These are phyloP conservation scores for Chironex yamaguchii DNA, from an alignment of 30 jellyfish, hydroid and myxozoan species.

Conservation along the genomic window DNA sequence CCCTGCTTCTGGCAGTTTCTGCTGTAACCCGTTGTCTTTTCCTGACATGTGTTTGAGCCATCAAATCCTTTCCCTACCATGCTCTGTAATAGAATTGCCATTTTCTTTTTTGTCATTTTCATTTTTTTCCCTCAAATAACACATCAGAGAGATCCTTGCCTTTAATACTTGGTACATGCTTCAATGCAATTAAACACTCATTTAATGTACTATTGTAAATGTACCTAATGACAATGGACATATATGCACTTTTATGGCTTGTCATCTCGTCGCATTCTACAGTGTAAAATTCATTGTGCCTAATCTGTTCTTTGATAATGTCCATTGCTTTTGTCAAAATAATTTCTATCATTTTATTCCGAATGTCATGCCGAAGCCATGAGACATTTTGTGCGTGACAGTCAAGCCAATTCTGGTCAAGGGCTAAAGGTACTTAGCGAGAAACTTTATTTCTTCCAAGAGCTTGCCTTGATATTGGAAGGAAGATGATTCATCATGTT, in stretches of 20 bases:
- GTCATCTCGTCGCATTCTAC: neutral
- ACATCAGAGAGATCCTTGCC: neutral
- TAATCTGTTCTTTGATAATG: neutral
- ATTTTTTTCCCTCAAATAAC: neutral
- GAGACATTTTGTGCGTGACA: slow-evolving; percentile 40
- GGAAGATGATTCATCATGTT: slow-evolving; percentile 2
- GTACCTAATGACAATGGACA: neutral
- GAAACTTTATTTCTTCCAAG: slow-evolving; percentile 14
- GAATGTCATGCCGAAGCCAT: slow-evolving; percentile 27
- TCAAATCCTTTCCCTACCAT: slow-evolving; percentile 30
- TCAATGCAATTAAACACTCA: neutral
- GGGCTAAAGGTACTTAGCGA: slow-evolving; percentile 40
- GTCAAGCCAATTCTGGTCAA: slow-evolving; percentile 45
- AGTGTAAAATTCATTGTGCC: neutral
- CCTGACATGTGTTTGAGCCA: too few species aligned
- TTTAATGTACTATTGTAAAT: too few species aligned
- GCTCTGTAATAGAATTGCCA: slow-evolving; percentile 11
- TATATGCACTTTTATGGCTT: neutral
- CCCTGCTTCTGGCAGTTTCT: slow-evolving; percentile 38
- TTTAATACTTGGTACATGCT: neutral
- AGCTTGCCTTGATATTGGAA: slow-evolving; percentile 28
- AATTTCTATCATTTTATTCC: slow-evolving; percentile 32
- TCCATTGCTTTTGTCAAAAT: neutral
- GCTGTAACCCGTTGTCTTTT: slow-evolving; percentile 48
- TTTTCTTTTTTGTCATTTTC: too few species aligned